Conservation (phyloP, 2,888 invertebrate species). For the Hofmannophila pseudospretella region DNA sequence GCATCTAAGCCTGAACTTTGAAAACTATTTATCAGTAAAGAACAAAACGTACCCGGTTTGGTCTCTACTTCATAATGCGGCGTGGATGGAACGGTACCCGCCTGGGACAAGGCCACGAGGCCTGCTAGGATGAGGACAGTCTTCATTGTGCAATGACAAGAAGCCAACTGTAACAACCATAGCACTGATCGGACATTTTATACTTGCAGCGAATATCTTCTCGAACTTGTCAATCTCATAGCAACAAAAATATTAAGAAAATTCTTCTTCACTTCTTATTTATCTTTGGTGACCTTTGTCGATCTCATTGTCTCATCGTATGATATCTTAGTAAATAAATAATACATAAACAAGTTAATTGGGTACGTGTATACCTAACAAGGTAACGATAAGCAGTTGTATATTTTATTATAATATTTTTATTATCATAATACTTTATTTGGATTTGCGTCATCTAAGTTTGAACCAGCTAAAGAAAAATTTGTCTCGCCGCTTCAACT, state of each 20-base stretch:
- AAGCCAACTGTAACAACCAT: constrained; percentile 77
- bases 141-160: constrained; percentile 53
- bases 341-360: background rate
- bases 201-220: constrained; percentile 1
- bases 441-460: too few relatives aligned
- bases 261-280: background rate
- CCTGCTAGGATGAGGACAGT: constrained; percentile 61
- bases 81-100: constrained; percentile 48
- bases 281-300: constrained; percentile 1
- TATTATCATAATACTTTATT: too few relatives aligned
- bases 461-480: too few relatives aligned
- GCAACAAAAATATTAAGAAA: constrained; percentile 1
- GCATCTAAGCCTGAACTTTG: too few relatives aligned
- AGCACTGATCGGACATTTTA: constrained; percentile 52
- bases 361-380: too few relatives aligned
- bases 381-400: too few relatives aligned
- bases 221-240: constrained; percentile 1
- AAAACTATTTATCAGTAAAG: too few relatives aligned
- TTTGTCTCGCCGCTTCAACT: too few relatives aligned
- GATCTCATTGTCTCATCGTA: constrained; percentile 1
- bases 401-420: too few relatives aligned
- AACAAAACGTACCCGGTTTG: constrained; percentile 7
- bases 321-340: background rate
- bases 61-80: constrained; percentile 11
- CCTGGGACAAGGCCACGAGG: constrained; percentile 53